A percentile compares a stretch with the other conserved stretches of the same genome.
phyloP scores from a whole-genome alignment of 2,113 vertebrate genomes.

The Anser cygnoides region DNA sequence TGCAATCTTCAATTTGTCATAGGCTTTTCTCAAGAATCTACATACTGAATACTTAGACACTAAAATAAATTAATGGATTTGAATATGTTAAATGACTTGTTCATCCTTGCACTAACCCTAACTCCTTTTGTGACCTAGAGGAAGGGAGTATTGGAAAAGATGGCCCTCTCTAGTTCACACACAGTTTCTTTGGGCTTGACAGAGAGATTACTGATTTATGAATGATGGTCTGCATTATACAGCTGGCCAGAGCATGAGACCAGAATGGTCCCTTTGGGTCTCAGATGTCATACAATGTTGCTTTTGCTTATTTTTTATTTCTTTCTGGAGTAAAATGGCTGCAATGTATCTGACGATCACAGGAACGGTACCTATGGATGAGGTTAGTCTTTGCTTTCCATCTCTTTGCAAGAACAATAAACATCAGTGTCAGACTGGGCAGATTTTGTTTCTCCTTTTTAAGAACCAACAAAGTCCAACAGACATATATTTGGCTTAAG shows the following conservation, averaged over 20 bases:
- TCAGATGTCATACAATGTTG: background rate
- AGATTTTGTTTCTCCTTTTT: background rate
- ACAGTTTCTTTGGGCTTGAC: background rate
- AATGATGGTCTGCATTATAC: background rate
- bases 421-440: rapidly evolving
- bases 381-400: background rate
- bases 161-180: background rate
- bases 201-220: background rate
- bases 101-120: background rate
- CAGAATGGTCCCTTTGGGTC: background rate
- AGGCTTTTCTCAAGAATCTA: background rate
- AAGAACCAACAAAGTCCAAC: background rate
- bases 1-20: background rate
- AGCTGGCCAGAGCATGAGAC: background rate
- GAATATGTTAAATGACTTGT: background rate
- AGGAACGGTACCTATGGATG: rapidly evolving
- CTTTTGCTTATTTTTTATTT: background rate
- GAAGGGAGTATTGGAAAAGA: background rate
- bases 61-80: background rate
- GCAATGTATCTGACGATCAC: rapidly evolving
- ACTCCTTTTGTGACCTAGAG: background rate
- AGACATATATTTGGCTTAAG: background rate
- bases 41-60: background rate
- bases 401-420: background rate
- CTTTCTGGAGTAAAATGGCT: background rate